phyloP scores from a whole-genome alignment of 2,113 vertebrate species.

The Isurus oxyrinchus region DNA sequence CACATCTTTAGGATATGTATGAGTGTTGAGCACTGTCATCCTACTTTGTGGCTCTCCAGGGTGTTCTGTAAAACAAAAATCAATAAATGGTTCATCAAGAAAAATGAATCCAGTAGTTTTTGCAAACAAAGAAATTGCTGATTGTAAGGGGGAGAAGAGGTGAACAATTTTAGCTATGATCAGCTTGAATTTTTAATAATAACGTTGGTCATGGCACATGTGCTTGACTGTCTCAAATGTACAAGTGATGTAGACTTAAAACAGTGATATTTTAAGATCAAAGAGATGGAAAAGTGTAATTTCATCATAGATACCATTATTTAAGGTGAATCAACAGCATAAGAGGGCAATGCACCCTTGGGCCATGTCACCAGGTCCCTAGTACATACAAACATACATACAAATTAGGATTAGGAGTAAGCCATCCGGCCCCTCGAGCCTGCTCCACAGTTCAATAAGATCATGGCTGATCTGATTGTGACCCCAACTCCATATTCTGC shows the following conservation, averaged over 20 bases:
- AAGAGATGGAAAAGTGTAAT: background rate
- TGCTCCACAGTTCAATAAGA: too few species aligned
- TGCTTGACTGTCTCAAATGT: background rate
- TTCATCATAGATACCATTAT: background rate
- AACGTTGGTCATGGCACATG: too few species aligned
- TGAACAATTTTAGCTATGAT: background rate
- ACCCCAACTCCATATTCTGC: too few species aligned
- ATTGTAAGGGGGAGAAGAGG: background rate
- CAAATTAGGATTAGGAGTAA: too few species aligned
- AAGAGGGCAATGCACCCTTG: background rate
- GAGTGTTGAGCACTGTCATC: background rate
- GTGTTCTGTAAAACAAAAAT: slow-evolving; percentile 12
- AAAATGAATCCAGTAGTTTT: background rate
- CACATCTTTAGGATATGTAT: background rate
- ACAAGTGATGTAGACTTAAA: background rate
- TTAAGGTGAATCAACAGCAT: background rate
- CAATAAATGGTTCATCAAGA: slow-evolving; percentile 19
- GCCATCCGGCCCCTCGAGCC: too few species aligned
- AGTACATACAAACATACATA: too few species aligned
- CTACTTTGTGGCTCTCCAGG: background rate
- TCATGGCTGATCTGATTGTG: too few species aligned
- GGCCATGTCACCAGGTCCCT: background rate
- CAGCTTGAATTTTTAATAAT: background rate
- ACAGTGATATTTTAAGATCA: background rate
- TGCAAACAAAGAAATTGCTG: background rate